Evolutionary conservation across 2,888 invertebrate genomes (phyloP), one percentile per base, ranked within the genome.

Genomic region (Drosophila fulvimacula): DNA sequence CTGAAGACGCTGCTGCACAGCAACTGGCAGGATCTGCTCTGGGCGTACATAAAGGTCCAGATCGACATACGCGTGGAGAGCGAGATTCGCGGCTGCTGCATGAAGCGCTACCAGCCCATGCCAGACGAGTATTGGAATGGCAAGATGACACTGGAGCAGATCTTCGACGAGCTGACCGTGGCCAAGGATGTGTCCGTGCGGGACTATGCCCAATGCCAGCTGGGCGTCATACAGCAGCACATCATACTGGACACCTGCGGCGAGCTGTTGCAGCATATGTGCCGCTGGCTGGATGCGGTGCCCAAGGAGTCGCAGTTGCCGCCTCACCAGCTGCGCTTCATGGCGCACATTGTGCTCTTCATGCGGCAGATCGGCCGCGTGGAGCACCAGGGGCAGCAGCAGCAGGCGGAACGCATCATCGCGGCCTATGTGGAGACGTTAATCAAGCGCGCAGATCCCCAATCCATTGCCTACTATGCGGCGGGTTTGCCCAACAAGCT

Each of bases 1-100:
- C 91, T 98, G n/a, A 92, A 98, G 41, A 94, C 95, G 0, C 95
- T 96, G 13, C 96, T 97, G 71, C 93, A 94, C 80, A 93, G 93
- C n/a, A 95, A 95, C 30, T 99, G 98, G 98, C 95, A 97, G 87
- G 98, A 99, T 92, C 93, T 96, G 71, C 93, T 98, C 30, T 99
- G 98, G 98, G 96, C 97, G 1, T 96, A 97, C 91, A 93, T 97
- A 74, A 95, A 95, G 88, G 95, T 95, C 0, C 95, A 97, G 90
- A 95, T 98, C 67, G 98, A 98, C 90, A 95, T 96, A 15, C 94
- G 96, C 75, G 97, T 98, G 0, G 98, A 98, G 90, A 95, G 95
- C 62, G 96, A 96, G 92, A 93, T 97, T 32, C 93, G 96, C 38
- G 94, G 94, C 27, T 93, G 94, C 66, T 94, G 94, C 77, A 90